Percentiles rank a stretch among this genome's conserved stretches.
Evolutionary conservation across 2,888 invertebrate species (phyloP).

Genomic region (Crematogaster levior): DNA sequence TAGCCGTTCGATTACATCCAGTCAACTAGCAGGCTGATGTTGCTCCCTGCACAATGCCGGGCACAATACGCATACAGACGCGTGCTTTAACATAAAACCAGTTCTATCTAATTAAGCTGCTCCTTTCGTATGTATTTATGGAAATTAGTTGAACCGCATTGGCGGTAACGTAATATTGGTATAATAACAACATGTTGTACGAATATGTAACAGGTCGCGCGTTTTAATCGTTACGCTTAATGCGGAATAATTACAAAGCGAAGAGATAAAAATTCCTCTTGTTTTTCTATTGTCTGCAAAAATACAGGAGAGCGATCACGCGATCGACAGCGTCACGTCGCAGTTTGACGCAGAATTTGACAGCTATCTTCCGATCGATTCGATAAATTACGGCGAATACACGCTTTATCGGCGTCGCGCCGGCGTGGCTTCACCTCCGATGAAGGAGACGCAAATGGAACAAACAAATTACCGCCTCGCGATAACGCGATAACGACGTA

Average conservation of each 20-base stretch:
- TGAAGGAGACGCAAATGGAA: constrained; percentile 13
- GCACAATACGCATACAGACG: neutral
- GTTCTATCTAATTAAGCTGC: constrained; percentile 34
- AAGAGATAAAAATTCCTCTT: neutral
- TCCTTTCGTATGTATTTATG: neutral
- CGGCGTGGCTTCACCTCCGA: neutral
- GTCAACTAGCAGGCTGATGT: neutral
- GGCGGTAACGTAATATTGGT: neutral
- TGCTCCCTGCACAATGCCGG: neutral
- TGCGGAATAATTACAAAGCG: neutral
- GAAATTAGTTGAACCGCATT: constrained; percentile 14
- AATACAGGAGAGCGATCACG: neutral
- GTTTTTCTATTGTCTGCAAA: neutral
- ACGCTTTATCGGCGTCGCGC: neutral
- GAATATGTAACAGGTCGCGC: neutral
- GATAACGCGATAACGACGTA: neutral
- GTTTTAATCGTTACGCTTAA: neutral
- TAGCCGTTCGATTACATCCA: constrained; percentile 37
- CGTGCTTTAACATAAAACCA: constrained; percentile 13
- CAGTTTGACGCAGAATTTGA: neutral
- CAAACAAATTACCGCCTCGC: constrained; percentile 15
- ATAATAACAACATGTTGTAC: neutral
- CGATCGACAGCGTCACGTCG: neutral
- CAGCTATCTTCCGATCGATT: neutral
- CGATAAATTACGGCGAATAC: neutral